phyloP scores from a whole-genome alignment of 2,888 invertebrate genomes.

The Stenotaenia linearis region DNA sequence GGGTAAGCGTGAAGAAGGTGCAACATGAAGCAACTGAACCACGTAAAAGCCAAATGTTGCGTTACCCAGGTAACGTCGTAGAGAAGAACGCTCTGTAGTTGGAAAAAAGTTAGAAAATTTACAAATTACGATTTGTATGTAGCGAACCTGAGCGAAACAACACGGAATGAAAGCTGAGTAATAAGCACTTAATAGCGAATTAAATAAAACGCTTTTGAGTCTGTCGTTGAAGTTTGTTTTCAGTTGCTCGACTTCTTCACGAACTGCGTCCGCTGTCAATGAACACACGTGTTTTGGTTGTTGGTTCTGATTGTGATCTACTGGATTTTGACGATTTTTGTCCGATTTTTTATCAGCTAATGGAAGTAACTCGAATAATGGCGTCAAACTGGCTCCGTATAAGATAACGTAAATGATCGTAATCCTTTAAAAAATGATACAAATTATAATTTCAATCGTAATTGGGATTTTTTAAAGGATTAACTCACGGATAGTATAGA shows the following conservation, averaged over 20 bases:
- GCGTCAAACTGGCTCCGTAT: slow-evolving; percentile 70
- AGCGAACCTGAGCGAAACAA: slow-evolving; percentile 73
- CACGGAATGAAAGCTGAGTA: slow-evolving; percentile 84
- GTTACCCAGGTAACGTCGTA: slow-evolving; percentile 79
- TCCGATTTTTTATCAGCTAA: slow-evolving; percentile 37
- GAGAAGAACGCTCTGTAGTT: slow-evolving; percentile 53
- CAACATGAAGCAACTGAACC: slow-evolving; percentile 76
- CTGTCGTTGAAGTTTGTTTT: slow-evolving; percentile 82
- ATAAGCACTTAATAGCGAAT: slow-evolving; percentile 76
- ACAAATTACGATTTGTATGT: slow-evolving; percentile 8
- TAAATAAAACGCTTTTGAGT: slow-evolving; percentile 80
- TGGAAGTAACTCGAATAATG: slow-evolving; percentile 63
- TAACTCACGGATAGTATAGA: slow-evolving; percentile 82
- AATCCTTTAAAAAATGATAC: slow-evolving; percentile 54
- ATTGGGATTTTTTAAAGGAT: not conserved
- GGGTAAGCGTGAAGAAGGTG: slow-evolving; percentile 65
- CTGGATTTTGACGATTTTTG: slow-evolving; percentile 36
- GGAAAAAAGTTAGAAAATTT: slow-evolving; percentile 34
- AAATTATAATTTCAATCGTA: not conserved
- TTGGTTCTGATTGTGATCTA: not conserved
- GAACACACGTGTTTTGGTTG: slow-evolving; percentile 47
- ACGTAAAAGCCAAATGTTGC: slow-evolving; percentile 76
- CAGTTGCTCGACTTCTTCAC: slow-evolving; percentile 78
- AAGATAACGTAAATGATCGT: slow-evolving; percentile 66
- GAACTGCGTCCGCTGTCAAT: slow-evolving; percentile 49